Base-by-base conservation (phyloP, 2,797 vertebrate species). In the Aldrovandia affinis region DNA sequence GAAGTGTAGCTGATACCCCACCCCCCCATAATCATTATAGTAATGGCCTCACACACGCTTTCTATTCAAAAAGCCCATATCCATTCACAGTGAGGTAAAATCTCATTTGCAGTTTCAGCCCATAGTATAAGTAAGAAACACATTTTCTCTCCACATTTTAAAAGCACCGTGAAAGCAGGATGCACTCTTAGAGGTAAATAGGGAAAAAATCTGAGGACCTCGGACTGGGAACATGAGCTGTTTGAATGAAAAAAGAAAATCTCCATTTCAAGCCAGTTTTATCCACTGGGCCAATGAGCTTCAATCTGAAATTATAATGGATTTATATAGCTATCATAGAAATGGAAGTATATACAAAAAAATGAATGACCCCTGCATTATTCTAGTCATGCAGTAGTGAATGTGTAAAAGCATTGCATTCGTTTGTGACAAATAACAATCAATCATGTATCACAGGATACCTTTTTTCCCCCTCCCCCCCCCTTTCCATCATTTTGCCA, bases 101-200 rank as follows among this genome's bases (percentile, higher is more conserved):
- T 79, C 77, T 79, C 47, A 30, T 52, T 78, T 50, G 22, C 42
- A n/a, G 39, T 25, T 12, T 12, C 42, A 9, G 39, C 18, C 10
- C 77, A 54, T n/a, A n/a, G n/a, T n/a, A n/a, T n/a, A 14, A 14
- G 42, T 77, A 47, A 77, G 73, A 77, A 25, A 39, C 68, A 77
- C 7, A 77, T 77, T 77, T 73, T 47, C 47, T 44, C 18, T 7
- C 42, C 10, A 4, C n/a, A 2, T 7, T 8, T 22, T 15, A n/a
- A 57, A 54, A 80, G 55, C 54, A 33, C 78, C 18, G 78, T 57
- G 52, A 57, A 36, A 22, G 18, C n/a, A 9, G 30, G 55, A 8
- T 61, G 33, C 30, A 59, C 9, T 55, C 80, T 59, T 22, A 81
- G 55, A 59, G 55, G 52, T 25, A 81, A 57, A 44, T 25, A 28